Percentiles rank a stretch among this genome's conserved stretches.
phyloP scores from a whole-genome alignment of 1,140 invertebrate species.

The Drosophila hydei region DNA sequence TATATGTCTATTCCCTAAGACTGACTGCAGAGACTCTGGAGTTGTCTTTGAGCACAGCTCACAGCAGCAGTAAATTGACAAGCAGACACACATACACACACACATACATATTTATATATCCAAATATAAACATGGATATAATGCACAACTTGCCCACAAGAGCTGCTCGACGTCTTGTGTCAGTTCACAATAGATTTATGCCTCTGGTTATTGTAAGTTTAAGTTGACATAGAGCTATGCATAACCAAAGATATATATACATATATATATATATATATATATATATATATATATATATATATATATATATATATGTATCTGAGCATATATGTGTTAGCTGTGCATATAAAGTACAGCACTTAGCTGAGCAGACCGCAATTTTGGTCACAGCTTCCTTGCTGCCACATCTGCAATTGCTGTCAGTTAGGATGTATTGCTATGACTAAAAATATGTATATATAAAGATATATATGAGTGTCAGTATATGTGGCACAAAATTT shows the following conservation, averaged over 20 bases:
- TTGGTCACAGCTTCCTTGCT: not conserved
- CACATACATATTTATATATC: not conserved
- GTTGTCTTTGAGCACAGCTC: too few relatives aligned
- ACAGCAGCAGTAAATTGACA: too few relatives aligned
- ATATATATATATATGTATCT: not conserved
- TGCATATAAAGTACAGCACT: slow-evolving; percentile 2
- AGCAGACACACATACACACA: too few relatives aligned
- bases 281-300: not conserved
- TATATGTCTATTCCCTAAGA: too few relatives aligned
- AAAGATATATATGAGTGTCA: not conserved
- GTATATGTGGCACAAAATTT: slow-evolving; percentile 9
- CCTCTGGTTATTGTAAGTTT: slow-evolving; percentile 1
- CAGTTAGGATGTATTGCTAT: slow-evolving; percentile 12
- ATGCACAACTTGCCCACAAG: not conserved
- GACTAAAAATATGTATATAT: slow-evolving; percentile 23
- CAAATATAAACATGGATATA: not conserved
- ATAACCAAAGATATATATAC: not conserved
- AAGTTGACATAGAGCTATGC: not conserved
- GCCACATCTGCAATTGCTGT: slow-evolving; percentile 18
- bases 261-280: not conserved
- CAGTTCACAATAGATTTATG: slow-evolving; percentile 8
- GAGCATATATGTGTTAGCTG: not conserved
- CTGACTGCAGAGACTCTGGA: too few relatives aligned
- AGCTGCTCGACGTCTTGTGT: not conserved
- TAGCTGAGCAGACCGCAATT: slow-evolving; percentile 3